phyloP scores from a whole-genome alignment of 2,888 invertebrate species.

The Hyposoter dolosus region DNA sequence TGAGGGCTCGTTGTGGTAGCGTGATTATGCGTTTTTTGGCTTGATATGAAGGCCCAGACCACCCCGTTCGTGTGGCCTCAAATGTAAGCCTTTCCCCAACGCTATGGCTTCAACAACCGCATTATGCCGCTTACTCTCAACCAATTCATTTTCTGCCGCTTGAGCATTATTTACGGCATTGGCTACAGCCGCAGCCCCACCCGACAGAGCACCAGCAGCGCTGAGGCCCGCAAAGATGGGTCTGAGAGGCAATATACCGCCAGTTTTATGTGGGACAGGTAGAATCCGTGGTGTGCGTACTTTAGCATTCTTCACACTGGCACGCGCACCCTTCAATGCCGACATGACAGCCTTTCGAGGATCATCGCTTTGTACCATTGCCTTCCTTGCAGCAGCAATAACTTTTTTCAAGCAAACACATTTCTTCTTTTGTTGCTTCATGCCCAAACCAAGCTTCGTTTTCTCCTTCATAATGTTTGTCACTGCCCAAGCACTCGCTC shows the following conservation, averaged over 20 bases:
- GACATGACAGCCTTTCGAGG: not conserved
- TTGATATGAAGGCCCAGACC: not conserved
- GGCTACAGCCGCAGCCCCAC: constrained; percentile 9
- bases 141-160: constrained; percentile 3
- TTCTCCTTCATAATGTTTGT: not conserved
- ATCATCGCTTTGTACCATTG: not conserved
- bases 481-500: too few species aligned
- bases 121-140: constrained; percentile 9
- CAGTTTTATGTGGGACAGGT: too few species aligned
- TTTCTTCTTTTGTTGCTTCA: not conserved
- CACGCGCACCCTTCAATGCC: not conserved
- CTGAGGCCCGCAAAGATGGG: too few species aligned
- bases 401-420: not conserved
- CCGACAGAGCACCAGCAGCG: too few species aligned
- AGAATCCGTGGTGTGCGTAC: not conserved
- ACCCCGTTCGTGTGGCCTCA: too few species aligned
- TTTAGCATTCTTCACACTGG: not conserved
- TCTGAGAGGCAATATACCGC: too few species aligned
- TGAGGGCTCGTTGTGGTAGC: too few species aligned
- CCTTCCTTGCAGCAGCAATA: not conserved
- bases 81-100: too few species aligned
- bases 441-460: not conserved
- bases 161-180: not conserved
- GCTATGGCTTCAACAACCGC: not conserved
- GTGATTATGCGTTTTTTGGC: constrained; percentile 63